These are phyloP conservation scores for Ursus arctos DNA, from an alignment of 2,113 vertebrate species.

Conservation along the genomic window DNA sequence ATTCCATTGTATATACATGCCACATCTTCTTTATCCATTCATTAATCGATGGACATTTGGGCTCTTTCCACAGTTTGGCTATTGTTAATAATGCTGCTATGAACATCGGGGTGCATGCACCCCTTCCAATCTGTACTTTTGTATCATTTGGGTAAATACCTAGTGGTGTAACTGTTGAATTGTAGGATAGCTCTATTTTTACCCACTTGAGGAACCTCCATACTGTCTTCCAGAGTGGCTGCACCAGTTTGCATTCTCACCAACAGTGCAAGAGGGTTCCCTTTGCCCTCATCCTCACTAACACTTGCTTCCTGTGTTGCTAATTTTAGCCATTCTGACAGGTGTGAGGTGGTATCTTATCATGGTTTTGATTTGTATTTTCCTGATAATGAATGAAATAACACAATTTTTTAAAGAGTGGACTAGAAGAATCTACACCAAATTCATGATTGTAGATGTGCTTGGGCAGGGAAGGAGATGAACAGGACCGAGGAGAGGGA, in stretches of 20 bases:
- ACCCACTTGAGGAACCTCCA: background rate
- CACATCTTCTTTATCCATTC: too few species aligned
- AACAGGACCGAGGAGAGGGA: background rate
- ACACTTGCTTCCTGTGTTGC: too few species aligned
- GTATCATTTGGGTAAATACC: background rate
- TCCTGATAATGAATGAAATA: background rate
- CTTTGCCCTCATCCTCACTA: too few species aligned
- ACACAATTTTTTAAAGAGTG: background rate
- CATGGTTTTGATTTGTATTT: background rate
- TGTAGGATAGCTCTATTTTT: background rate
- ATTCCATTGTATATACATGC: too few species aligned
- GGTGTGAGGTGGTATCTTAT: background rate
- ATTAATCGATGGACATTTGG: too few species aligned
- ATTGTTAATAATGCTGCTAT: too few species aligned
- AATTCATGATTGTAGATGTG: background rate
- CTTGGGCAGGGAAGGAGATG: background rate
- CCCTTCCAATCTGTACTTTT: background rate
- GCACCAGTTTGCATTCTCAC: too few species aligned
- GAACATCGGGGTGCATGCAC: too few species aligned
- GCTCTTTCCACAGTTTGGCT: too few species aligned
- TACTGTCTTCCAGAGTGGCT: background rate
- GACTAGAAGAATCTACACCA: background rate
- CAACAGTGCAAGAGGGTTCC: too few species aligned
- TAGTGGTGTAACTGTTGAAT: background rate
- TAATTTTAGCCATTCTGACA: background rate